Evolutionary conservation across 2,888 invertebrate genomes (phyloP).

Genomic region (Amphipoea oculea): DNA sequence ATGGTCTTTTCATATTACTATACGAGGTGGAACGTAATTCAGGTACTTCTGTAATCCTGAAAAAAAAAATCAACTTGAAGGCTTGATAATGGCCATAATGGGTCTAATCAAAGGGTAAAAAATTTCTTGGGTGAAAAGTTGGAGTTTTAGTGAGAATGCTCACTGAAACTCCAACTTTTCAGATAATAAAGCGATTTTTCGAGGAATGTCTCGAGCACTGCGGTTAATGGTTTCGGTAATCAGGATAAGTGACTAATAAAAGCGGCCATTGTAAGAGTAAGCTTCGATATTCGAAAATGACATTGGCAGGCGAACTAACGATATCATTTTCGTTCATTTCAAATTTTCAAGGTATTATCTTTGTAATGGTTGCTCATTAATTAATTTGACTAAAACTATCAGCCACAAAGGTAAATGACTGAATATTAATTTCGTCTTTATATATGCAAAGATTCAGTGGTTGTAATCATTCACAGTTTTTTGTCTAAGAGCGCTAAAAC

Average conservation of each 20-base stretch:
- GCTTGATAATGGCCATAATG: too few relatives aligned
- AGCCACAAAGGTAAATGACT: background rate
- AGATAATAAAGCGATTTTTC: too few relatives aligned
- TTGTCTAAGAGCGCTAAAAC: too few relatives aligned
- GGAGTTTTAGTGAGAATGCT: background rate
- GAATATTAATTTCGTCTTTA: background rate
- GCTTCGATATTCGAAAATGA: constrained; percentile 25
- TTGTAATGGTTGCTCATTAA: background rate
- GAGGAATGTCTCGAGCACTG: constrained; percentile 5
- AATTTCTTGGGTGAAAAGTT: background rate
- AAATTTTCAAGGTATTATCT: background rate
- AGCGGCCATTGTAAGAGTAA: constrained; percentile 23
- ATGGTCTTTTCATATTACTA: background rate
- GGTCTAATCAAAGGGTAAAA: background rate
- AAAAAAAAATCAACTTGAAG: background rate
- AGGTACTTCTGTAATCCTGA: background rate
- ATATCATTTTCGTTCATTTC: constrained; percentile 1
- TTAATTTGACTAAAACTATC: background rate
- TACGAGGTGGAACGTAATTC: background rate
- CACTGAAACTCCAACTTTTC: too few relatives aligned
- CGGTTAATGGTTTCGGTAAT: constrained; percentile 40
- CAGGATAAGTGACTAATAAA: constrained; percentile 23
- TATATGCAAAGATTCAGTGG: background rate
- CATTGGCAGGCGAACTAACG: constrained; percentile 1
- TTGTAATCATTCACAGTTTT: background rate